Conservation (phyloP, 2,113 vertebrate genomes). For the Dicaeum eximium region DNA sequence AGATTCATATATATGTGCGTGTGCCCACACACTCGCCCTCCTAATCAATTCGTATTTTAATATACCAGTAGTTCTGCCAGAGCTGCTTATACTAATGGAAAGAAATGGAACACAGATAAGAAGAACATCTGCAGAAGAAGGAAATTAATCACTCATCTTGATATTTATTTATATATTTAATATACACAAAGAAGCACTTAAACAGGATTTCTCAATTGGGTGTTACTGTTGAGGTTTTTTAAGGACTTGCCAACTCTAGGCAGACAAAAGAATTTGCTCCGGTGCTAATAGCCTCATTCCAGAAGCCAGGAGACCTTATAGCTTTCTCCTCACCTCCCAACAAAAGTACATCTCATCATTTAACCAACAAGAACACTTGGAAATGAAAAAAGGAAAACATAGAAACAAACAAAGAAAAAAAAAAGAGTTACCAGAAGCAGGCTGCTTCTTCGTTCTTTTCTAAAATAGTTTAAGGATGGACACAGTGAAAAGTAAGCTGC, state of each 20-base stretch:
- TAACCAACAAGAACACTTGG: background rate
- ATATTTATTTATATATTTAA: background rate
- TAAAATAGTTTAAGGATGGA: background rate
- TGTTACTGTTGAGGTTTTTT: background rate
- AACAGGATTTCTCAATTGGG: background rate
- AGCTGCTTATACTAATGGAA: background rate
- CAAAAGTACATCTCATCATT: background rate
- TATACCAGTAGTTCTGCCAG: background rate
- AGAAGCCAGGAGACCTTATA: background rate
- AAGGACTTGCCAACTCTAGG: background rate
- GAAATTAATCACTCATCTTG: background rate
- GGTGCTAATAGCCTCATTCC: background rate
- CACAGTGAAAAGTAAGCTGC: background rate
- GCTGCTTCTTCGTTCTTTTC: background rate
- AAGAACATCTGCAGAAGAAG: background rate
- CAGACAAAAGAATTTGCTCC: background rate
- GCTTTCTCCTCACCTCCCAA: background rate
- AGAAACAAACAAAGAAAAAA: background rate
- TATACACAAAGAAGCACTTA: background rate
- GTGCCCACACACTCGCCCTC: background rate
- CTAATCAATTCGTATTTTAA: background rate
- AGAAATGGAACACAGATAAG: background rate
- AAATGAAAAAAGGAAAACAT: background rate
- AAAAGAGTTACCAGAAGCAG: background rate
- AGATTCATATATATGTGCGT: accelerated